Conservation (phyloP, 2,888 invertebrate genomes). For the Phalangium opilio region DNA sequence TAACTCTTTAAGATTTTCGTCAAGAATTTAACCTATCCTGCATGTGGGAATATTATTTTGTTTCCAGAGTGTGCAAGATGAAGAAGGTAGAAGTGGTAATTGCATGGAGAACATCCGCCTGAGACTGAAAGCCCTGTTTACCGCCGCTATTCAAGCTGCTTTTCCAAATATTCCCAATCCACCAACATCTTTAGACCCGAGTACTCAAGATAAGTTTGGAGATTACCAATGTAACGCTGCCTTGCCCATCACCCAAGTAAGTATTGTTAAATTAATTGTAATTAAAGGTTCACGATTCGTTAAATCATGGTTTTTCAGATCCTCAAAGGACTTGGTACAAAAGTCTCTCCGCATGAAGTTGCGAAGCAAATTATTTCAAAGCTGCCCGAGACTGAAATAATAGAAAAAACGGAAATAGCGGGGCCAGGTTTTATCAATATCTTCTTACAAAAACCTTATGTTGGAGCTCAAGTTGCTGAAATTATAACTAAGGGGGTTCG, state of each 20-base stretch:
- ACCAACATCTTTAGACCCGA: conserved; percentile 51
- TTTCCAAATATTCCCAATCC: conserved; percentile 60
- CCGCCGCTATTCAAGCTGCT: conserved; percentile 49
- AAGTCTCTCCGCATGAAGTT: conserved; percentile 57
- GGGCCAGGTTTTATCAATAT: conserved; percentile 88
- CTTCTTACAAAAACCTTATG: conserved; percentile 44
- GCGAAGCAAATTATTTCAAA: conserved; percentile 61
- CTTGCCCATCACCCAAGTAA: conserved; percentile 61
- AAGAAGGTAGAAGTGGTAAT: conserved; percentile 18
- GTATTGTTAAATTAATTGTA: too few species aligned
- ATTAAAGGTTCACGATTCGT: too few species aligned
- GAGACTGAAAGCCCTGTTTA: conserved; percentile 13
- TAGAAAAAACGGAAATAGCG: conserved; percentile 67
- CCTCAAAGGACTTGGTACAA: conserved; percentile 37
- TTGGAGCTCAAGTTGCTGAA: conserved; percentile 20
- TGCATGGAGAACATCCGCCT: conserved; percentile 13
- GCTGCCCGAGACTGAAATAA: conserved; percentile 46
- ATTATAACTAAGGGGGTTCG: conserved; percentile 44
- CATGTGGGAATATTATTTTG: conserved; percentile 27
- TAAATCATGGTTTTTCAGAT: too few species aligned
- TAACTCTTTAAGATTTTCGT: neutral
- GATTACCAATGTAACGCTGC: conserved; percentile 98
- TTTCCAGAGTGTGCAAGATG: conserved; percentile 25
- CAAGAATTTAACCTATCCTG: neutral
- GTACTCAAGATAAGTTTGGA: conserved; percentile 65